Base-by-base conservation (phyloP, 2,888 invertebrate genomes). In the Yponomeuta sedellus region DNA sequence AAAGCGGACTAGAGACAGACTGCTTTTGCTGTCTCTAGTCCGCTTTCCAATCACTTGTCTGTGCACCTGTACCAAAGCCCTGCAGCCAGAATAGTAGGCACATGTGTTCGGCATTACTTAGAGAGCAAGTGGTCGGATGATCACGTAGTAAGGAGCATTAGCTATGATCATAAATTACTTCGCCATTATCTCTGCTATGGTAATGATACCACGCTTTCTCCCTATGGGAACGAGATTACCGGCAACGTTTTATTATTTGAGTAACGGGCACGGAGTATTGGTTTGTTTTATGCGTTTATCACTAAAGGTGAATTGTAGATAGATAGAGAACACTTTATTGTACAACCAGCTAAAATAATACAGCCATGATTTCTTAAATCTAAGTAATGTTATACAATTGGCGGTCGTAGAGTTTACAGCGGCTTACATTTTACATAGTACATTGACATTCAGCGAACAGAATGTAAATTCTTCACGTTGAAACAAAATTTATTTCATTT, bases 61-160 rank as follows among this genome's bases (percentile, higher is more conserved):
- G 4, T 52, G 16, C 5, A 16, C 1, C 10, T 52, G 44, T 52
- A 16, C 44, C 16, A 52, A 12, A 12, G 44, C 44, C 16, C 16
- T 52, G 16, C 44, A 52, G 16, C 12, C 6, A 16, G 11, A 44
- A 44, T 16, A 16, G 8, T 39, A 6, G 6, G 2, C 44, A 20
- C 63, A 63, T 44, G 63, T 63, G 63, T 44, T 63, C 22, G 12
- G 11, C 63, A 63, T 63, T 22, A 63, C 44, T 63, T 63, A 63
- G 44, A 63, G 63, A 10, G 20, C 20, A 22, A 44, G 63, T 63
- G 63, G 40, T 19, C 34, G 58, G 59, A 20, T 20, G 62, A 40
- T 19, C 63, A 63, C 63, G 63, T 63, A 63, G 19, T 62, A 62
- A 62, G 28, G 39, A 34, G 34, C 62, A 22, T 44, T 44, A 63